A percentile compares a stretch with the other conserved stretches of the same genome.
Conservation (phyloP, 2,888 invertebrate species). For the Hypomecis punctinalis region DNA sequence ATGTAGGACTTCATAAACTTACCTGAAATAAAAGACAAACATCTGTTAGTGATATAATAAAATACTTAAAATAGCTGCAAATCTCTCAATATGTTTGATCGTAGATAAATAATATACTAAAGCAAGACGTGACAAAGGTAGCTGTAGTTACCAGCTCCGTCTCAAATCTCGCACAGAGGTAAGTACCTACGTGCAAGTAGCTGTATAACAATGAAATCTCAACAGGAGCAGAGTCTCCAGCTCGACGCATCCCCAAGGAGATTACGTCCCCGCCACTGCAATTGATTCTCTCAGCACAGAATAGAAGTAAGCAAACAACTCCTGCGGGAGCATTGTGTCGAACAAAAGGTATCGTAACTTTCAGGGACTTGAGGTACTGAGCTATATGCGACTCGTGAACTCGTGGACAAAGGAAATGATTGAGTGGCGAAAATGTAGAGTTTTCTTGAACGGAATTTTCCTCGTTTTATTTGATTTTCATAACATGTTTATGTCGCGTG, state of each 20-base stretch:
- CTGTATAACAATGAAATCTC: slow-evolving; percentile 31
- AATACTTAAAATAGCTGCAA: no score
- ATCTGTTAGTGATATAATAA: no score
- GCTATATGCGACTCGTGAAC: slow-evolving; percentile 10
- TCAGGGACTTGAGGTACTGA: slow-evolving; percentile 46
- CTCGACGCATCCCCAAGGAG: slow-evolving; percentile 53
- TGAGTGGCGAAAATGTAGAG: slow-evolving; percentile 19
- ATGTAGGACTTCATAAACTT: no score
- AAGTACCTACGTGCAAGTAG: background rate
- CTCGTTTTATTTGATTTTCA: background rate
- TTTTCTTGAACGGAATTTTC: slow-evolving; percentile 14
- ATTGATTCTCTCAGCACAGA: slow-evolving; percentile 56
- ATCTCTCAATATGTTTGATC: no score
- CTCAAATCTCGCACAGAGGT: background rate
- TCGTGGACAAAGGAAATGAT: slow-evolving; percentile 24
- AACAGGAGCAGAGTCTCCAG: slow-evolving; percentile 30
- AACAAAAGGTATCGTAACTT: slow-evolving; percentile 56
- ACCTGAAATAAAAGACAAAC: no score
- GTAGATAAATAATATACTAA: no score
- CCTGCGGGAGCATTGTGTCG: slow-evolving; percentile 57
- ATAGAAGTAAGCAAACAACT: slow-evolving; percentile 56
- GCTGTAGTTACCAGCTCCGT: background rate
- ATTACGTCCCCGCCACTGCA: slow-evolving; percentile 44
- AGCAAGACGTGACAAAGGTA: no score
- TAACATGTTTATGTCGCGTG: background rate